Evolutionary conservation across 2,888 invertebrate species (phyloP), one percentile per base, ranked within the genome.

Genomic region (Agrilus biguttatus): DNA sequence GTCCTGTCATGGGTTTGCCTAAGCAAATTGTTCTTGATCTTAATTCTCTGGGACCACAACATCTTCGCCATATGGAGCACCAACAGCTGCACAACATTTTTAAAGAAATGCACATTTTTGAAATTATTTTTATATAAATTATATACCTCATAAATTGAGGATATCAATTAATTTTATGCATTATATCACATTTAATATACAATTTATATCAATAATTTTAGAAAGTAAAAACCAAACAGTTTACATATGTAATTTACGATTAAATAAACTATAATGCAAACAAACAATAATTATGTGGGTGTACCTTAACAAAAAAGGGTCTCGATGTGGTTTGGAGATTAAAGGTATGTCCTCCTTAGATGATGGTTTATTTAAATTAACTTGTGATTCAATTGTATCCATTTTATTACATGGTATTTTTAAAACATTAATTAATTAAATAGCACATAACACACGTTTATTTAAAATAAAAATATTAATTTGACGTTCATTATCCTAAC

Each of bases 11-110:
- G 36, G 80, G 68, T 54, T 80, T 78, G 32, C 89, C 89, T 55
- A 90, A 70, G 56, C 77, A 74, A 53, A 90, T 83, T 36, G 80
- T 83, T 54, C 90, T 75, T 6, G 86, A 76, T 53, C 78, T 75
- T 41, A 86, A 67, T 61, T 87, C 86, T 52, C 80, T 75, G 54
- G 80, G 79, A 45, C 83, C 71, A 61, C 80, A 79, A 64, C 80
- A 80, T 71, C 75, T 72, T 54, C 77, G 75, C 73, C 85, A 83
- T 56, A 80, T 71, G 65, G 78, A 78, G 50, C 79, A 77, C 65
- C 80, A 83, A 58, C 89, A 83, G 65, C 91, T 92, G 67, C 40
- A 70, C 68, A 45, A 40, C 45, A 10, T 14, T 37, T 39, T 39
- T 8, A 35, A 28, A 8, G 17, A 17, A 23, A 17, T 41, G 37